Evolutionary conservation across 2,888 invertebrate genomes (phyloP), one percentile per base, ranked within the genome.

Genomic region (Patella depressa): DNA sequence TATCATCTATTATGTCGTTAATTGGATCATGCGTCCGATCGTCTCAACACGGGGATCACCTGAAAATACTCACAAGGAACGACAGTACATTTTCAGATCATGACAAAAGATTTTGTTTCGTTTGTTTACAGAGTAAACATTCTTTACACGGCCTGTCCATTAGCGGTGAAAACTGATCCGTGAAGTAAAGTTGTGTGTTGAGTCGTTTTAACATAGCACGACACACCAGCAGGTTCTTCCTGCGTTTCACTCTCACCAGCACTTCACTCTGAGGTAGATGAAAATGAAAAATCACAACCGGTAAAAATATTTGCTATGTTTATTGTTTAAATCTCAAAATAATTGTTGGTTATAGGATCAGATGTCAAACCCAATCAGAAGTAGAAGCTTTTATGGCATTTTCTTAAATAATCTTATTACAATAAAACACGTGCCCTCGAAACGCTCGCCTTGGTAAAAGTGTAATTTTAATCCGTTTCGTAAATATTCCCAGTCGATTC

Each of bases 91-190:
- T 24, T 24, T 65, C 19, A 65, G 24, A 65, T 65, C 65, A 65
- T 24, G 19, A 65, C 65, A 65, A 65, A 65, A 65, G 65, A 65
- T 65, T 65, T 65, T 24, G 65, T 65, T 65, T 14, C 65, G 65
- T 65, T 65, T 65, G 65, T 65, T 65, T 65, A 65, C 24, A 12
- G 65, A 24, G 65, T 65, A 65, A 65, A 65, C 65, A 65, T 24
- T 65, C 24, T 65, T 19, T 24, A 19, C 65, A 19, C 65, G 24
- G 24, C 65, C 65, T 65, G 65, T 65, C 65, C 65, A 65, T 65
- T 65, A 65, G 65, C 24, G 24, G 19, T 65, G 65, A 24, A 65
- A 65, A 12, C 19, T 17, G 65, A 65, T 65, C 65, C 65, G 65
- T 65, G 65, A 65, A 65, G 65, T 65, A 65, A 65, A 65, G 24